These are phyloP conservation scores for Solenodon paradoxus DNA, from an alignment of 2,113 vertebrate species.

Conservation along the genomic window DNA sequence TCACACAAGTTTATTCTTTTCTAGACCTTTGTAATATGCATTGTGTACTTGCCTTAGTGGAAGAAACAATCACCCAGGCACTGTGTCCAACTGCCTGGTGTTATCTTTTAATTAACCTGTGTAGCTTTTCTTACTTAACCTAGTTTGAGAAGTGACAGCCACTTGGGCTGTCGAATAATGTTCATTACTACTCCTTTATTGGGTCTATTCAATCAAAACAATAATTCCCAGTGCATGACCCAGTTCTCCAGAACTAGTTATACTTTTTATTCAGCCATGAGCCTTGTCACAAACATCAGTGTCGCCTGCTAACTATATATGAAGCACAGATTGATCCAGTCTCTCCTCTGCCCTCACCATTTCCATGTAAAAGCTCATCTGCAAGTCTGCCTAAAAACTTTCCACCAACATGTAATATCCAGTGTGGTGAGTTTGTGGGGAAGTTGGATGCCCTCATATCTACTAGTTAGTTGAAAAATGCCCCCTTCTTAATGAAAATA, in stretches of 20 bases:
- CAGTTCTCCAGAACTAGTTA: neutral
- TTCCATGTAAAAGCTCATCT: neutral
- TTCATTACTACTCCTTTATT: neutral
- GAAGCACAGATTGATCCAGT: neutral
- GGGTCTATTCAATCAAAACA: constrained; percentile 56
- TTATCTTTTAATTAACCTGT: constrained; percentile 85
- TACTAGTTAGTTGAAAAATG: neutral
- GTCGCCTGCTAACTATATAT: neutral
- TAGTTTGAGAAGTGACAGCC: constrained; percentile 66
- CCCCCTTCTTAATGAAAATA: neutral
- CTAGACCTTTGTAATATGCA: constrained; percentile 75
- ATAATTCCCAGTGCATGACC: neutral
- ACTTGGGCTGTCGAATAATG: constrained; percentile 45
- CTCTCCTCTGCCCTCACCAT: neutral
- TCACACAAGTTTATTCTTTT: constrained; percentile 75
- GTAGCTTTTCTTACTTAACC: constrained; percentile 66
- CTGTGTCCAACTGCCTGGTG: constrained; percentile 73
- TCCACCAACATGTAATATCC: neutral
- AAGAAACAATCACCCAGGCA: constrained; percentile 76
- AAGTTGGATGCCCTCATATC: neutral
- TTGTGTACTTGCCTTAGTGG: constrained; percentile 64
- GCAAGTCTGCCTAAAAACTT: neutral
- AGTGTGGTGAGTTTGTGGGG: too few relatives aligned
- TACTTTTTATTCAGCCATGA: neutral
- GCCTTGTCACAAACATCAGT: neutral